Evolutionary conservation across 2,113 vertebrate genomes (phyloP).

Genomic region (Menura novaehollandiae): DNA sequence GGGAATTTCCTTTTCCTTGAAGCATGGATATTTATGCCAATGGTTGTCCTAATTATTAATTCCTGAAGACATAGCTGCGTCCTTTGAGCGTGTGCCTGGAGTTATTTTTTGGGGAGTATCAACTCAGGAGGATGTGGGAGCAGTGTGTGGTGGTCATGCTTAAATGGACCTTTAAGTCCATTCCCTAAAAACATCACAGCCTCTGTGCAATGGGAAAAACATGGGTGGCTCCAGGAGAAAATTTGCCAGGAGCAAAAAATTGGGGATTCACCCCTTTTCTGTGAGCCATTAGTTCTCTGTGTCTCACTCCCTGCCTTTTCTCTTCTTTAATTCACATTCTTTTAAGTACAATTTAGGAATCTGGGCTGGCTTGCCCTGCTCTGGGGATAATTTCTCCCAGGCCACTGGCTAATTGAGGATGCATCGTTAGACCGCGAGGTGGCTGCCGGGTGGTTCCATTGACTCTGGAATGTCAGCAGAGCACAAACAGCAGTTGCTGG

Average conservation of each 20-base stretch:
- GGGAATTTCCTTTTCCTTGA: background rate
- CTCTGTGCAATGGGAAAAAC: background rate
- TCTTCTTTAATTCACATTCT: background rate
- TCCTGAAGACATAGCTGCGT: fast-evolving
- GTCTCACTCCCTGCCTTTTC: background rate
- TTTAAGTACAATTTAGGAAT: background rate
- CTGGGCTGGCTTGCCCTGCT: background rate
- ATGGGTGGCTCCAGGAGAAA: background rate
- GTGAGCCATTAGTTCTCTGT: fast-evolving
- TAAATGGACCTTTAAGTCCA: background rate
- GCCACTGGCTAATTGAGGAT: background rate
- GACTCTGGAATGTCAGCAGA: background rate
- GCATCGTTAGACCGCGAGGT: background rate
- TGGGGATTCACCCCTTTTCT: background rate
- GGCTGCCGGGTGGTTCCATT: background rate
- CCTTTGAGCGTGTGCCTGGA: fast-evolving
- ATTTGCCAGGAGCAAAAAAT: background rate
- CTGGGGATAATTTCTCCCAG: background rate
- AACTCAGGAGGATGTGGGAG: background rate
- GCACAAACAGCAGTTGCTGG: background rate
- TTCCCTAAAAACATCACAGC: background rate
- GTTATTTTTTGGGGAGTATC: background rate
- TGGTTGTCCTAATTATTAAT: background rate
- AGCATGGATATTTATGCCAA: background rate
- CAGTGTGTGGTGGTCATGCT: background rate